Percentiles rank a stretch among this genome's conserved stretches.
These are phyloP conservation scores for Lepilemur ruficaudatus DNA, from an alignment of 2,797 vertebrate genomes.

Conservation along the genomic window DNA sequence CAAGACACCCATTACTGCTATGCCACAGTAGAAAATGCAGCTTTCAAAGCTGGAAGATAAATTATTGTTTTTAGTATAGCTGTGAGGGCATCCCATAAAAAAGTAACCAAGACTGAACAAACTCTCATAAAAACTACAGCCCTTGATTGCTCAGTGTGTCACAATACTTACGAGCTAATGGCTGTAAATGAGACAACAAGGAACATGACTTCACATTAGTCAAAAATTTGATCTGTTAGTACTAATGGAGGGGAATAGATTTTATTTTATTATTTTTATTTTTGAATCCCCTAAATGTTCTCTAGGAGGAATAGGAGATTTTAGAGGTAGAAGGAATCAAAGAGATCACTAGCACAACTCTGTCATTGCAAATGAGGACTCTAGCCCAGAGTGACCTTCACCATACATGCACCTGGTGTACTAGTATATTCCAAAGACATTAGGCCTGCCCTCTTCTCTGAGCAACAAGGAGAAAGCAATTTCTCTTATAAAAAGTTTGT, in stretches of 20 bases:
- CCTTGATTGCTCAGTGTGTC: constrained; percentile 46
- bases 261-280: no score
- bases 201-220: rapidly evolving
- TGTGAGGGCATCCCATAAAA: not conserved
- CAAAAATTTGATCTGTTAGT: rapidly evolving
- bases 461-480: not conserved
- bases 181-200: not conserved
- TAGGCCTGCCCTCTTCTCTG: not conserved
- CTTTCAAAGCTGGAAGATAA: not conserved
- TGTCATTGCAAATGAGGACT: not conserved
- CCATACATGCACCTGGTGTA: not conserved
- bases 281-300: no score
- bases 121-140: not conserved
- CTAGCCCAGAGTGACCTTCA: not conserved
- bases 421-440: not conserved
- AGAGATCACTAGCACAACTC: not conserved
- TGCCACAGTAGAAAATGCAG: not conserved
- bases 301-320: not conserved
- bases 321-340: not conserved
- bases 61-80: constrained; percentile 28
- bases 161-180: constrained; percentile 47
- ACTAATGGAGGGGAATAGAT: not conserved
- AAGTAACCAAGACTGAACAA: not conserved
- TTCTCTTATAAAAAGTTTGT: not conserved
- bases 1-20: not conserved